These are phyloP conservation scores for Chesias legatella DNA, from an alignment of 2,888 invertebrate genomes.

Conservation along the genomic window DNA sequence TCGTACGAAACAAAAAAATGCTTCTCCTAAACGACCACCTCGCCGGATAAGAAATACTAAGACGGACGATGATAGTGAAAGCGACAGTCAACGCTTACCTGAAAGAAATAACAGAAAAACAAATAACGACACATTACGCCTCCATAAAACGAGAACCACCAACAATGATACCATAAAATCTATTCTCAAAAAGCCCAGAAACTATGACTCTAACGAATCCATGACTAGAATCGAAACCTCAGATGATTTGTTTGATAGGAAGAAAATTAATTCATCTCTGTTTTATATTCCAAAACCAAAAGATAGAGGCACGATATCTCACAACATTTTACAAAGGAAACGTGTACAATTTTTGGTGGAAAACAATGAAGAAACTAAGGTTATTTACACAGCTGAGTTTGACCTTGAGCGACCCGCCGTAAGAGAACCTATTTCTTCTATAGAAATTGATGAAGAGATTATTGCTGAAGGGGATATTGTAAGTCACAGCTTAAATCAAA, in stretches of 20 bases:
- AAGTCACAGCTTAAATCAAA: constrained; percentile 54
- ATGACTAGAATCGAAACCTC: constrained; percentile 48
- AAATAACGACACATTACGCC: constrained; percentile 43
- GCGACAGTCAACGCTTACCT: constrained; percentile 65
- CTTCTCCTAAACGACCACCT: constrained; percentile 83
- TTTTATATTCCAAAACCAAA: constrained; percentile 83
- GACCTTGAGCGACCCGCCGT: constrained; percentile 60
- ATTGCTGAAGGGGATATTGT: constrained; percentile 64
- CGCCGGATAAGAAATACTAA: constrained; percentile 73
- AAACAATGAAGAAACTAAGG: constrained; percentile 75
- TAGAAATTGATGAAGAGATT: constrained; percentile 53
- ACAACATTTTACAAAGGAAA: constrained; percentile 78
- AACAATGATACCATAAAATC: constrained; percentile 78
- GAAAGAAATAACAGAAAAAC: constrained; percentile 56
- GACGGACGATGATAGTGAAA: constrained; percentile 74
- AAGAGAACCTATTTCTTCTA: constrained; percentile 35
- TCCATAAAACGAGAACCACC: constrained; percentile 54
- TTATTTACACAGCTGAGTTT: constrained; percentile 73
- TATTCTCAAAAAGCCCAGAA: constrained; percentile 80
- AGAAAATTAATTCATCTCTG: constrained; percentile 69
- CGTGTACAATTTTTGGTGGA: constrained; percentile 87
- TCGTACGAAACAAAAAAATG: constrained; percentile 68
- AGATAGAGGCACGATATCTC: constrained; percentile 54
- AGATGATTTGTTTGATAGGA: constrained; percentile 54
- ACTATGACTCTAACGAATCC: constrained; percentile 51